Conservation (phyloP, 1,140 invertebrate species). For the Polyergus mexicanus region DNA sequence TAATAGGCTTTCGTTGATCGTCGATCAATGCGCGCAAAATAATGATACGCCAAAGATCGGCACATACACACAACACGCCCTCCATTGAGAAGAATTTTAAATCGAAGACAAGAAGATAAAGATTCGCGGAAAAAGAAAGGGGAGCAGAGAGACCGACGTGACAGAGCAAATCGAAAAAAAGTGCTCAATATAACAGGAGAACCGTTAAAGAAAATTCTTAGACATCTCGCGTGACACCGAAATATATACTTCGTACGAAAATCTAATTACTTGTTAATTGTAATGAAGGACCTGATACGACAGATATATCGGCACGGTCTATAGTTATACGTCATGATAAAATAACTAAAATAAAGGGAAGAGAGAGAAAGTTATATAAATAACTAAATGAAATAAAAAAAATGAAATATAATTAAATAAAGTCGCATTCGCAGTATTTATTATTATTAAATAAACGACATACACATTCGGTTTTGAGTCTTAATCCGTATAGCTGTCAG, state of each 20-base stretch:
- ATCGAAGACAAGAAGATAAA: slow-evolving; percentile 15
- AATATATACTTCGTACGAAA: slow-evolving; percentile 54
- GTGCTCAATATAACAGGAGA: slow-evolving; percentile 51
- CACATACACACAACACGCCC: slow-evolving; percentile 75
- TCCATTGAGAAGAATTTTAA: slow-evolving; percentile 41
- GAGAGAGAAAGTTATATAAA: slow-evolving; percentile 44
- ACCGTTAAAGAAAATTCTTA: slow-evolving; percentile 39
- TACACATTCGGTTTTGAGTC: slow-evolving; percentile 76
- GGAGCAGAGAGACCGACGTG: slow-evolving; percentile 7
- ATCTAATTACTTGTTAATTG: slow-evolving; percentile 59
- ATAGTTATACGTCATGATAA: slow-evolving; percentile 56
- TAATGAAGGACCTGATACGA: slow-evolving; percentile 46
- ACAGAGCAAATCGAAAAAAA: slow-evolving; percentile 50
- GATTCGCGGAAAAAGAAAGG: slow-evolving; percentile 11
- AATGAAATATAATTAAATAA: slow-evolving; percentile 78
- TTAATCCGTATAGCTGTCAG: slow-evolving; percentile 78
- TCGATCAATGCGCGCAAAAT: slow-evolving; percentile 69
- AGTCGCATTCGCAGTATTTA: slow-evolving; percentile 80
- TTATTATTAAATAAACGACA: slow-evolving; percentile 77
- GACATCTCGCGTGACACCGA: slow-evolving; percentile 29
- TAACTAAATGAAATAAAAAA: slow-evolving; percentile 43
- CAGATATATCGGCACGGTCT: slow-evolving; percentile 29
- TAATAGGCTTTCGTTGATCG: slow-evolving; percentile 68
- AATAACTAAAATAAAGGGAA: slow-evolving; percentile 36
- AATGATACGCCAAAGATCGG: slow-evolving; percentile 75